Percentiles rank a stretch among this genome's conserved stretches.
These are phyloP conservation scores for Myiopsitta monachus DNA, from an alignment of 2,113 vertebrate genomes.

Conservation along the genomic window DNA sequence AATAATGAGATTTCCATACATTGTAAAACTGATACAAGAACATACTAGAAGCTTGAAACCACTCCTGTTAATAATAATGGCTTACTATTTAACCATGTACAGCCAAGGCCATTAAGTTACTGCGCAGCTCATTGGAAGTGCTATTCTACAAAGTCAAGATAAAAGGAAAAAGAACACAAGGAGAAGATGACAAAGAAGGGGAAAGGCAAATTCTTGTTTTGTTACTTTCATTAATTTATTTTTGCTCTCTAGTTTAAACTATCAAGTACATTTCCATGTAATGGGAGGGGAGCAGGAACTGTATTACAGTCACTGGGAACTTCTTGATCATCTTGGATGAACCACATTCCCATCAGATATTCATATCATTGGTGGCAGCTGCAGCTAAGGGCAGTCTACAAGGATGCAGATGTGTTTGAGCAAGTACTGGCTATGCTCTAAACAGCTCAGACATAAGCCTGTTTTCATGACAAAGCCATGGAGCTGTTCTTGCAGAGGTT, in stretches of 20 bases:
- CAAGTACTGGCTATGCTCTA: neutral
- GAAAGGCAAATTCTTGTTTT: neutral
- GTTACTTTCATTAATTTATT: neutral
- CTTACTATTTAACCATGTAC: neutral
- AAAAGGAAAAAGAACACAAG: neutral
- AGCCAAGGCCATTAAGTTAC: neutral
- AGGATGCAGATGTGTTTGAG: neutral
- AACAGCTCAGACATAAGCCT: neutral
- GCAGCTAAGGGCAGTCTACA: neutral
- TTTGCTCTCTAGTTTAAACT: neutral
- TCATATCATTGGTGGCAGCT: neutral
- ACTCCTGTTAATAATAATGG: neutral
- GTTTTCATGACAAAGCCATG: accelerated
- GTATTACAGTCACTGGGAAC: neutral
- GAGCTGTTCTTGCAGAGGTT: neutral
- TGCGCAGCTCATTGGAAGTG: neutral
- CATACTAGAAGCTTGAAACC: neutral
- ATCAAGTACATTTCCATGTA: neutral
- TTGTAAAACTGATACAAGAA: neutral
- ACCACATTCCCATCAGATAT: neutral
- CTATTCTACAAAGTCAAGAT: neutral
- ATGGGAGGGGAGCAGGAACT: neutral
- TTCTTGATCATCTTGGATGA: neutral
- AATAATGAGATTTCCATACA: neutral
- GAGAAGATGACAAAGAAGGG: neutral